A percentile compares a stretch with the other conserved stretches of the same genome.
Evolutionary conservation across 2,113 vertebrate species (phyloP).

Genomic region (Rhabdomys dilectus): DNA sequence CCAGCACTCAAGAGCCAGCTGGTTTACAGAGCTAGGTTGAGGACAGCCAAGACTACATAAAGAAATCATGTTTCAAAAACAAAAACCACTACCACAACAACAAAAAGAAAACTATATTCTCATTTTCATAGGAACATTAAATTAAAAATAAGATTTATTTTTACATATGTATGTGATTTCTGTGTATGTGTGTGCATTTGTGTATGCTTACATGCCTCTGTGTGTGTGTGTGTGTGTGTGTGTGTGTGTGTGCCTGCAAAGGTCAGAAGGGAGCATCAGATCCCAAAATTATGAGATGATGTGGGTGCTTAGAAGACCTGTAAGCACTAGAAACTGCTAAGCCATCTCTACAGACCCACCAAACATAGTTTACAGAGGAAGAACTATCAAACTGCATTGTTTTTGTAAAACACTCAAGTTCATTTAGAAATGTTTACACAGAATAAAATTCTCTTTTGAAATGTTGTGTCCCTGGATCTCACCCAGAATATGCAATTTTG

Average conservation of each 20-base stretch:
- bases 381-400: background rate
- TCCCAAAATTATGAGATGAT: background rate
- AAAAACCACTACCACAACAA: background rate
- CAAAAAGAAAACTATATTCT: background rate
- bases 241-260: background rate
- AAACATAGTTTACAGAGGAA: background rate
- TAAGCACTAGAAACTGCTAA: background rate
- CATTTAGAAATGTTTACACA: background rate
- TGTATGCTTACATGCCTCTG: background rate
- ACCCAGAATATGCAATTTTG: background rate
- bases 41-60: background rate
- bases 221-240: background rate
- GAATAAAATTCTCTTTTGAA: slow-evolving; percentile 6
- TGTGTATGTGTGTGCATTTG: background rate
- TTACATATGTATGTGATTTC: background rate
- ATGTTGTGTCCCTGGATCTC: background rate
- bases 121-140: background rate
- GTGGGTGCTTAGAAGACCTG: background rate
- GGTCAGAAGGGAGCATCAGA: background rate
- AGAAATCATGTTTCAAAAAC: background rate
- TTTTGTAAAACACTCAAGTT: slow-evolving; percentile 9
- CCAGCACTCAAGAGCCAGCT: too few relatives aligned
- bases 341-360: background rate
- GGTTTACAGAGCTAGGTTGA: background rate
- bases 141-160: background rate